Base-by-base conservation (phyloP, 92 coral and sea anemone species). In the Hydrozoanthus gracilis region DNA sequence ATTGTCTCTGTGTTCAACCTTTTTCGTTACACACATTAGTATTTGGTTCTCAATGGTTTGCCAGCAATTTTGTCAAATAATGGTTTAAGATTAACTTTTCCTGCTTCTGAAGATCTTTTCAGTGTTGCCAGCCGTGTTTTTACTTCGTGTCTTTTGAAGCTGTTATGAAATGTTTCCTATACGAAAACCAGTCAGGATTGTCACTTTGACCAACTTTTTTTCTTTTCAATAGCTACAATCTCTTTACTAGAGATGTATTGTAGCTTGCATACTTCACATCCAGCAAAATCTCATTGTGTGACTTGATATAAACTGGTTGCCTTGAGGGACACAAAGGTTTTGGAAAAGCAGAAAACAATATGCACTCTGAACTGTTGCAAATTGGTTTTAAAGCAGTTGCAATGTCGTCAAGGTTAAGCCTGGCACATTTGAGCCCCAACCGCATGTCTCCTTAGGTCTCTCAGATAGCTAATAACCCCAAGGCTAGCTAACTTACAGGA, bases 101-200 rank as follows among this genome's bases (percentile, higher is more conserved):
- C n/a, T n/a, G n/a, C n/a, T n/a, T n/a, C n/a, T n/a, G n/a, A n/a
- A n/a, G n/a, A n/a, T n/a, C n/a, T n/a, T n/a, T n/a, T n/a, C n/a
- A n/a, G n/a, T n/a, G n/a, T n/a, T n/a, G n/a, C n/a, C n/a, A n/a
- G n/a, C n/a, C n/a, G n/a, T n/a, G n/a, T n/a, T n/a, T n/a, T n/a
- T n/a, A n/a, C n/a, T 52, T 71, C 88, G 46, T 84, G 82, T 84
- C 79, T 71, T 84, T 49, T 84, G 54, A 82, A 84, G 86, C n/a
- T n/a, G n/a, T n/a, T n/a, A n/a, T n/a, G n/a, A n/a, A n/a, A n/a
- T n/a, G n/a, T n/a, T n/a, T n/a, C n/a, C n/a, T n/a, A n/a, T n/a
- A n/a, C n/a, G n/a, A n/a, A n/a, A n/a, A n/a, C n/a, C n/a, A n/a
- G n/a, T 80, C 86, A 47, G 51, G 73, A 17, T 80, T 80, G 55